Base-by-base conservation (phyloP, 2,113 vertebrate genomes). In the Phylloscopus trochiloides region DNA sequence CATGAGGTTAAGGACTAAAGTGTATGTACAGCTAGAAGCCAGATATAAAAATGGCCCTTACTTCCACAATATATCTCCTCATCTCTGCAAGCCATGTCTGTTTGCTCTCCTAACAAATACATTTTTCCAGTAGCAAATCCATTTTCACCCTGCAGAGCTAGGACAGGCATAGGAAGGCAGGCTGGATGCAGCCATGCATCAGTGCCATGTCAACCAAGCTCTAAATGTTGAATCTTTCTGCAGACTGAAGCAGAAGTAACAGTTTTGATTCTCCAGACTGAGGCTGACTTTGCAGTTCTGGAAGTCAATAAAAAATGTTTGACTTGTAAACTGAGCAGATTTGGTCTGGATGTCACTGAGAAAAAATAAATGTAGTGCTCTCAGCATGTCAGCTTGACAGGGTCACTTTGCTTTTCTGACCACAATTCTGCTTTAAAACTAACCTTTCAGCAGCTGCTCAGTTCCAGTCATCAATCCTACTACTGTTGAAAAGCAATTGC, bases 331-430 rank as follows among this genome's bases (percentile, higher is more conserved):
- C 75, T 62, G 85, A 94, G 42, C 42, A 72, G 65, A 92, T 93
- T 82, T 51, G 19, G 68, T 91, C 59, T 84, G 68, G 48, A 86
- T 94, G 73, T 78, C 68, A 52, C 50, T 57, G 50, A 59, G 72
- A 63, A 86, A 92, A 92, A 88, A 76, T 24, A 91, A 96, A 77
- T 38, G 38, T 21, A 79, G 20, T 73, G 54, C 62, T 95, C 65
- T 80, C 86, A 89, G 59, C 54, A 74, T 14, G 51, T 80, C 94
- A 92, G 58, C 43, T 34, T 92, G 94, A 94, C 82, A 94, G 72
- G 73, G 75, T 95, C 72, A 90, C 82, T 95, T 93, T 86, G 79
- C 85, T 96, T 86, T 90, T 78, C 82, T 95, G 82, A 86, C 78
- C 85, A 93, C 77, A 93, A 65, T 84, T 92, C 74, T 92, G 38